Evolutionary conservation across 2,113 vertebrate genomes (phyloP).

Genomic region (Microcebus griseorufus): DNA sequence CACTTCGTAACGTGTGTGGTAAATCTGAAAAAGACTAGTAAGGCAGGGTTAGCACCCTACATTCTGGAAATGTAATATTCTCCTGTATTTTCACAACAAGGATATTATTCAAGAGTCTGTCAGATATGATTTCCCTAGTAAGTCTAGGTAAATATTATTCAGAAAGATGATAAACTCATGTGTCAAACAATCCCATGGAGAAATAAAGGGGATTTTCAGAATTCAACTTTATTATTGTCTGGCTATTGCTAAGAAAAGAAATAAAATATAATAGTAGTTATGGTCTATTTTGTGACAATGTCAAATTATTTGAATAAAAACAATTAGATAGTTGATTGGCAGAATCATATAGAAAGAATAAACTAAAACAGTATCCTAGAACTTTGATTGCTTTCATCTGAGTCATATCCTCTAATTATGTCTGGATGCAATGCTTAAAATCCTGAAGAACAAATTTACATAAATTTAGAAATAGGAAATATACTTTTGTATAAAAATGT

Average conservation of each 20-base stretch:
- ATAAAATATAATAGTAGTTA: background rate
- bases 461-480: background rate
- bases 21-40: background rate
- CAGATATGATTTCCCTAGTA: constrained; percentile 14
- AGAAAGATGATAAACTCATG: background rate
- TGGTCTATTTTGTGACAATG: background rate
- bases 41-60: fast-evolving
- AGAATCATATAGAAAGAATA: background rate
- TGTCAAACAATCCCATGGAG: background rate
- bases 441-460: background rate
- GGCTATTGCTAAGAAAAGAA: background rate
- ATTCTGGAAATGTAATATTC: background rate
- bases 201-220: constrained; percentile 26
- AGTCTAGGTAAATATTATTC: constrained; percentile 34
- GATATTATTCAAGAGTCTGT: background rate
- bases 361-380: background rate
- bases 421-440: background rate
- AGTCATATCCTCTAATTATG: background rate
- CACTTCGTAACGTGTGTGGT: background rate
- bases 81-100: background rate
- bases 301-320: background rate
- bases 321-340: background rate
- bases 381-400: background rate
- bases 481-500: background rate
- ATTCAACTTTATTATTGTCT: constrained; percentile 27